These are phyloP conservation scores for Apomyelois bistriatella DNA, from an alignment of 2,888 invertebrate genomes.

Conservation along the genomic window DNA sequence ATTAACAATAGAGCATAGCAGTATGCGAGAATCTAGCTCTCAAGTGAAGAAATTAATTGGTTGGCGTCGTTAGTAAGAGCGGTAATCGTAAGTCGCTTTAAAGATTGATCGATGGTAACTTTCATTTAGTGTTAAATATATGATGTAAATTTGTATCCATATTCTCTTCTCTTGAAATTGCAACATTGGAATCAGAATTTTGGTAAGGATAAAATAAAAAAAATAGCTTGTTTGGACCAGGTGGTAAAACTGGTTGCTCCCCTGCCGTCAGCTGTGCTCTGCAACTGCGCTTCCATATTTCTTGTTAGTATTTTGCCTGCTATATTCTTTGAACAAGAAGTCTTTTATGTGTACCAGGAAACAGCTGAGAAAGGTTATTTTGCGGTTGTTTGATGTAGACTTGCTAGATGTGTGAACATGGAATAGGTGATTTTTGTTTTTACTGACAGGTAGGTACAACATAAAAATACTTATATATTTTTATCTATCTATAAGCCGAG, in stretches of 20 bases:
- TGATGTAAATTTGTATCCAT: conserved; percentile 14
- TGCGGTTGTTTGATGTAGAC: not conserved
- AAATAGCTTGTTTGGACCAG: conserved; percentile 46
- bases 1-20: conserved; percentile 49
- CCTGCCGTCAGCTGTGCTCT: conserved; percentile 50
- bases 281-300: conserved; percentile 44
- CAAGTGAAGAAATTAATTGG: conserved; percentile 45
- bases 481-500: too few species aligned
- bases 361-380: conserved; percentile 20
- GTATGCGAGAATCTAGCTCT: conserved; percentile 34
- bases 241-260: conserved; percentile 64
- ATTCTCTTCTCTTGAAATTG: conserved; percentile 12
- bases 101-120: conserved; percentile 39
- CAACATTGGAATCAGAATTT: conserved; percentile 10
- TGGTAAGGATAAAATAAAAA: conserved; percentile 13
- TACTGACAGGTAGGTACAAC: not conserved
- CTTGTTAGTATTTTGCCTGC: conserved; percentile 22
- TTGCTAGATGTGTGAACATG: not conserved
- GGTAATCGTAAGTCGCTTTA: conserved; percentile 34
- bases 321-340: conserved; percentile 1
- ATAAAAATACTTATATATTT: too few species aligned
- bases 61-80: conserved; percentile 38
- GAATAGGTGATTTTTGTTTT: not conserved
- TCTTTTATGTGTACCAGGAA: conserved; percentile 26
- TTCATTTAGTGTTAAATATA: conserved; percentile 40